Evolutionary conservation across 2,888 invertebrate species (phyloP).

Genomic region (Coenonympha arcania): DNA sequence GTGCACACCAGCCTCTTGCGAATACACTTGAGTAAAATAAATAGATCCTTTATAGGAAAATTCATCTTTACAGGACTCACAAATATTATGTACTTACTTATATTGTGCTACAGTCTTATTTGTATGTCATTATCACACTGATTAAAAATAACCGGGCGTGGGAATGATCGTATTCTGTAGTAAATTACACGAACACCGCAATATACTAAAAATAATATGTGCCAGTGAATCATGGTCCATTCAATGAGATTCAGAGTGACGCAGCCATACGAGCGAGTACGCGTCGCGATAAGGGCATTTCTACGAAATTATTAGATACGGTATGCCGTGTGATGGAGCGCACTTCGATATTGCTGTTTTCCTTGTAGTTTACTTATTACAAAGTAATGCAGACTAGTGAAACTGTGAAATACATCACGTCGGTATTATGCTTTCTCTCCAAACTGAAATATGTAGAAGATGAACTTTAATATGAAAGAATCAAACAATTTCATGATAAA

Average conservation of each 20-base stretch:
- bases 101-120: conserved; percentile 5
- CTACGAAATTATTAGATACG: conserved; percentile 38
- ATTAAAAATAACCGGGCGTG: conserved; percentile 44
- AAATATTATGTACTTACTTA: too few relatives aligned
- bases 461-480: too few relatives aligned
- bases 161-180: conserved; percentile 55
- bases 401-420: not conserved
- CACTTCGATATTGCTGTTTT: conserved; percentile 3
- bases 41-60: too few relatives aligned
- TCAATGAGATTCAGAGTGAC: conserved; percentile 49
- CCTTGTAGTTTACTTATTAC: not conserved
- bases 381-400: not conserved
- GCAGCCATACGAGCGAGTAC: conserved; percentile 44
- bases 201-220: conserved; percentile 58
- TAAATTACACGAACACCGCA: conserved; percentile 53
- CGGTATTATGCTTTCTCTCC: not conserved
- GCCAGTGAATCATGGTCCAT: conserved; percentile 58
- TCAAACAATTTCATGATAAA: too few relatives aligned
- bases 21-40: too few relatives aligned
- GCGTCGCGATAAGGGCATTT: conserved; percentile 41
- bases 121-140: conserved; percentile 20
- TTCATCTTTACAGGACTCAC: too few relatives aligned
- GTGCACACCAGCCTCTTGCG: too few relatives aligned
- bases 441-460: too few relatives aligned
- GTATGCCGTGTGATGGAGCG: conserved; percentile 5